Evolutionary conservation across 2,888 invertebrate species (phyloP).

Genomic region (Dioctria linearis): DNA sequence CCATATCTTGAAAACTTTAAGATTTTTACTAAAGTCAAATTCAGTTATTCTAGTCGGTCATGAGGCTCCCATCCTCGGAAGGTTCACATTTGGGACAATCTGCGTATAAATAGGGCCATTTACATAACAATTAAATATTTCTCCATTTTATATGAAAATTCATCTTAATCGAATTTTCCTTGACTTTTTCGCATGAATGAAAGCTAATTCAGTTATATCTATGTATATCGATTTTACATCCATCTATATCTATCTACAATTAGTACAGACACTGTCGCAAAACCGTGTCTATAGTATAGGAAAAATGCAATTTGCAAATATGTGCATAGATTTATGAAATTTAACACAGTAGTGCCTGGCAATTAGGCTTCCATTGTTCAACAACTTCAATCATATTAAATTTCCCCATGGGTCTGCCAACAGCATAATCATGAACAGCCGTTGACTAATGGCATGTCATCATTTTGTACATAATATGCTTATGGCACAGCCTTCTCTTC

Average conservation of each 20-base stretch:
- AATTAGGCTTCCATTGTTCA: slow-evolving; percentile 46
- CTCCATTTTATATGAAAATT: too few species aligned
- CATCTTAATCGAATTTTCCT: not conserved
- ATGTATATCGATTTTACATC: slow-evolving; percentile 16
- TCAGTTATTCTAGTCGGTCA: too few species aligned
- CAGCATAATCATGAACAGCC: slow-evolving; percentile 41
- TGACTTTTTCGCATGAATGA: not conserved
- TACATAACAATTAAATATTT: too few species aligned
- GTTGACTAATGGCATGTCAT: slow-evolving; percentile 50
- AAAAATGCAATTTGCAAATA: slow-evolving; percentile 3
- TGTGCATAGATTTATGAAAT: slow-evolving; percentile 38
- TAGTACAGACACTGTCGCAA: not conserved
- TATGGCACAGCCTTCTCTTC: slow-evolving; percentile 25
- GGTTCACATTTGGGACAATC: too few species aligned
- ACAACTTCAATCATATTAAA: slow-evolving; percentile 42
- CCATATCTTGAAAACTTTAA: too few species aligned
- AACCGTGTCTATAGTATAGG: not conserved
- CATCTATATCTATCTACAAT: too few species aligned
- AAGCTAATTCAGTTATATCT: slow-evolving; percentile 17
- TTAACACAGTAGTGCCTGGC: slow-evolving; percentile 35
- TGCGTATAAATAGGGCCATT: too few species aligned
- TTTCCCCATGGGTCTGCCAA: slow-evolving; percentile 28
- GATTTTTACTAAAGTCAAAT: too few species aligned
- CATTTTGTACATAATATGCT: slow-evolving; percentile 47
- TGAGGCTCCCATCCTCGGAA: too few species aligned